Conservation (phyloP, 2,797 vertebrate genomes). For the Paramormyrops hopkinsi region DNA sequence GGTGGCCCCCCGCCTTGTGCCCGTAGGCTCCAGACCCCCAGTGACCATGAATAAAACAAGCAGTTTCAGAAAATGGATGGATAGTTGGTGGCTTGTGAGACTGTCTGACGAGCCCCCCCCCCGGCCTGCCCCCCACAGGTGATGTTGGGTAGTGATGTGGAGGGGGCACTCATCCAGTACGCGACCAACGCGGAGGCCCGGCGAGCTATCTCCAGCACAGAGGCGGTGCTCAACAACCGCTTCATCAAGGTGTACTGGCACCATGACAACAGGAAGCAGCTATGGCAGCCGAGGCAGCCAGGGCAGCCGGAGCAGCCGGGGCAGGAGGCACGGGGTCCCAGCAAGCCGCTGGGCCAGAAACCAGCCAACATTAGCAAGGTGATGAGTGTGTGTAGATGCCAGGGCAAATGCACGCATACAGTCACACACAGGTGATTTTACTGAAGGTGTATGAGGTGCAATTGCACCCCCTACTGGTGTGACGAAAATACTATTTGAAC, state of each 20-base stretch:
- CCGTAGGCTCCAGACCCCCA: neutral
- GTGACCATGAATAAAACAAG: neutral
- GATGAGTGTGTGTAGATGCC: neutral
- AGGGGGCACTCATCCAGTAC: slow-evolving; percentile 91
- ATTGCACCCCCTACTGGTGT: neutral
- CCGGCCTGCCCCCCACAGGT: slow-evolving; percentile 60
- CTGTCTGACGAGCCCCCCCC: neutral
- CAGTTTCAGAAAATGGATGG: neutral
- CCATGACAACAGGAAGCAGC: slow-evolving; percentile 56
- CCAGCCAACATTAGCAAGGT: neutral
- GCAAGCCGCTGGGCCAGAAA: neutral
- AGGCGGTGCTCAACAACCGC: slow-evolving; percentile 91
- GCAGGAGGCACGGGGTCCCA: neutral
- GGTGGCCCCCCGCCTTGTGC: neutral
- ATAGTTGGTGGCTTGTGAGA: neutral
- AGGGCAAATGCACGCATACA: neutral
- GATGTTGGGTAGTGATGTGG: slow-evolving; percentile 87
- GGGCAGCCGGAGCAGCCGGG: neutral
- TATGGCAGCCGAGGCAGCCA: neutral
- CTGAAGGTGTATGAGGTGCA: neutral
- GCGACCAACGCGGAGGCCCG: slow-evolving; percentile 85
- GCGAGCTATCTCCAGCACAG: slow-evolving; percentile 85
- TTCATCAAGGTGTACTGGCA: slow-evolving; percentile 96
- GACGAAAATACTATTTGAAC: neutral
- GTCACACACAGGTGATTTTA: neutral